Evolutionary conservation across 1,140 invertebrate genomes (phyloP).

Genomic region (Meloidogyne hapla): DNA sequence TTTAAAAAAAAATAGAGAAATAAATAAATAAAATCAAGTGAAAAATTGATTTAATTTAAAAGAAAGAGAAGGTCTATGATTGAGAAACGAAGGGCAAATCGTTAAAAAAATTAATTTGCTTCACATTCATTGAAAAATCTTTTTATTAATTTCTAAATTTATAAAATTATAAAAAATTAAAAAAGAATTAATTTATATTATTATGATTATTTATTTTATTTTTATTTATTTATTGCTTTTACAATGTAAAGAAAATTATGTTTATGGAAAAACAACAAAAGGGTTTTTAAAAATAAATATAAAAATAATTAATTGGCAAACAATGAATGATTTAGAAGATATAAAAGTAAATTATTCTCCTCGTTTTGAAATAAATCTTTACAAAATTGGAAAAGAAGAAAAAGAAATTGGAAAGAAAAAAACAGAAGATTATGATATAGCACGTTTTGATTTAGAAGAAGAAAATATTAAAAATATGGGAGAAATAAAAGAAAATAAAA

Average conservation of each 20-base stretch:
- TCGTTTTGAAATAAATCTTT: conserved; percentile 4
- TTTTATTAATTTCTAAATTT: too few species aligned
- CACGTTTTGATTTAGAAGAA: not conserved
- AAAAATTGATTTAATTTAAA: too few species aligned
- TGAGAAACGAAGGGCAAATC: too few species aligned
- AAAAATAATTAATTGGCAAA: not conserved
- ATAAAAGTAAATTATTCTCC: not conserved
- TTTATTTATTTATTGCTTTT: not conserved
- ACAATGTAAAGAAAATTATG: not conserved
- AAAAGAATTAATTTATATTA: too few species aligned
- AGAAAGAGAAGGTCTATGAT: too few species aligned
- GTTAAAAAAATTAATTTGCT: too few species aligned
- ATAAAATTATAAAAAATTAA: too few species aligned
- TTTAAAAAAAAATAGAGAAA: too few species aligned
- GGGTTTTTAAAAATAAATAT: not conserved
- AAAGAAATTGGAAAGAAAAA: not conserved
- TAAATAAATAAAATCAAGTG: too few species aligned
- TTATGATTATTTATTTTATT: not conserved
- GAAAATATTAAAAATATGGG: not conserved
- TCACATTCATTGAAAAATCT: too few species aligned
- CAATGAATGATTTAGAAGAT: not conserved
- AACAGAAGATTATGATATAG: not conserved
- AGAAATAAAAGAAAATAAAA: not conserved
- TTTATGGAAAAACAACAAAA: not conserved
- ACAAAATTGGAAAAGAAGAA: not conserved